Conservation (phyloP, 1,140 invertebrate species). For the Mizuhopecten yessoensis region DNA sequence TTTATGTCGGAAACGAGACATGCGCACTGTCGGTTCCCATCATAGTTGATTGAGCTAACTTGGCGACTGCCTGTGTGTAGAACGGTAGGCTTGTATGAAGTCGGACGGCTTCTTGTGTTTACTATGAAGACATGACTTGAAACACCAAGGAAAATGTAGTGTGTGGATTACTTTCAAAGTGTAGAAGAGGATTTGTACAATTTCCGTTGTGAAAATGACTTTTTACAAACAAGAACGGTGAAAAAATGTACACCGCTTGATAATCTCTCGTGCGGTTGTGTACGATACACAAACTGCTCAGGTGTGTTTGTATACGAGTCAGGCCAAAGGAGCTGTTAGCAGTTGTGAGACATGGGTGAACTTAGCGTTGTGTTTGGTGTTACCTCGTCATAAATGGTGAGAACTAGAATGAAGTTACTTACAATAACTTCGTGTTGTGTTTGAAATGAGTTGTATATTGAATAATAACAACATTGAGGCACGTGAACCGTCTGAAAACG, state of each 20-base stretch:
- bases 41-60: conserved; percentile 10
- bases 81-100: conserved; percentile 14
- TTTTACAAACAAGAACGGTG: background rate
- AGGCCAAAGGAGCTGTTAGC: background rate
- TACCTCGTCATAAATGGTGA: background rate
- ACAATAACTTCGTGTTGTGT: background rate
- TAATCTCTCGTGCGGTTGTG: background rate
- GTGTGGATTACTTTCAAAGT: background rate
- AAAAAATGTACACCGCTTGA: conserved; percentile 12
- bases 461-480: background rate
- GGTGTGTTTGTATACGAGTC: conserved; percentile 21
- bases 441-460: background rate
- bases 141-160: background rate
- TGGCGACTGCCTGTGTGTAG: background rate
- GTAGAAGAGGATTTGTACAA: background rate
- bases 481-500: background rate
- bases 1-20: conserved; percentile 15
- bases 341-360: background rate
- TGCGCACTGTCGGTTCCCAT: background rate
- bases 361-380: background rate
- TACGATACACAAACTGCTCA: background rate
- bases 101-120: background rate
- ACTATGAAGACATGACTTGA: conserved; percentile 26
- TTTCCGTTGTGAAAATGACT: conserved; percentile 16
- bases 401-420: background rate